These are phyloP conservation scores for Drosophila macrospina DNA, from an alignment of 2,888 invertebrate genomes.

Conservation along the genomic window DNA sequence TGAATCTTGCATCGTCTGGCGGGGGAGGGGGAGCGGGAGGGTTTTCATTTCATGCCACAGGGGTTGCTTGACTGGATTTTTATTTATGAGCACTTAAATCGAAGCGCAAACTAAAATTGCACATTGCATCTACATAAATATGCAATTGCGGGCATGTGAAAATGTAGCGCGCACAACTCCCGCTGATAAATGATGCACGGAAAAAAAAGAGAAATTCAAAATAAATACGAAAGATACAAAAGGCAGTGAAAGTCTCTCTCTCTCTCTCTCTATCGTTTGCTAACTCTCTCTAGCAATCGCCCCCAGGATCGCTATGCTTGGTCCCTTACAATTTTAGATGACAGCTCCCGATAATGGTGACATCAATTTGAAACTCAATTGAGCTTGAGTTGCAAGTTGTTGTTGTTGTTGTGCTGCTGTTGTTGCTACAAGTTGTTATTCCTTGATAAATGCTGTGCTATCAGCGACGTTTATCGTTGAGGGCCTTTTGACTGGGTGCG, in stretches of 20 bases:
- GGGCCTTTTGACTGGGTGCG: conserved; percentile 68
- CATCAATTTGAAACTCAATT: conserved; percentile 85
- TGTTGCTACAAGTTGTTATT: conserved; percentile 55
- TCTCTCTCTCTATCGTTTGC: too few species aligned
- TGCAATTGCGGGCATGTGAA: conserved; percentile 79
- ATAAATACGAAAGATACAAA: conserved; percentile 63
- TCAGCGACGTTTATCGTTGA: conserved; percentile 75
- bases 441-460: conserved; percentile 75
- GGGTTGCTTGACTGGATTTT: conserved; percentile 67
- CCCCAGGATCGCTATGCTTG: conserved; percentile 5
- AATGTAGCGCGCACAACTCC: conserved; percentile 37
- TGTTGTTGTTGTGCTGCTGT: conserved; percentile 38
- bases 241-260: background rate
- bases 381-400: conserved; percentile 63
- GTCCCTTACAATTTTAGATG: conserved; percentile 71
- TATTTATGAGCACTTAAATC: conserved; percentile 81
- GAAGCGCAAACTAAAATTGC: conserved; percentile 77
- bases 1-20: background rate
- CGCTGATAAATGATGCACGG: conserved; percentile 77
- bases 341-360: conserved; percentile 83
- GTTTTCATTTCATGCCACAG: conserved; percentile 11
- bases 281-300: background rate
- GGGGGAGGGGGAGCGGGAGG: background rate
- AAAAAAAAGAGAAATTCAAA: conserved; percentile 74
- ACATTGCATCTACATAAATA: conserved; percentile 81